Percentiles rank a stretch among this genome's conserved stretches.
These are phyloP conservation scores for Ridgeia piscesae DNA, from an alignment of 1,140 invertebrate species.

Conservation along the genomic window DNA sequence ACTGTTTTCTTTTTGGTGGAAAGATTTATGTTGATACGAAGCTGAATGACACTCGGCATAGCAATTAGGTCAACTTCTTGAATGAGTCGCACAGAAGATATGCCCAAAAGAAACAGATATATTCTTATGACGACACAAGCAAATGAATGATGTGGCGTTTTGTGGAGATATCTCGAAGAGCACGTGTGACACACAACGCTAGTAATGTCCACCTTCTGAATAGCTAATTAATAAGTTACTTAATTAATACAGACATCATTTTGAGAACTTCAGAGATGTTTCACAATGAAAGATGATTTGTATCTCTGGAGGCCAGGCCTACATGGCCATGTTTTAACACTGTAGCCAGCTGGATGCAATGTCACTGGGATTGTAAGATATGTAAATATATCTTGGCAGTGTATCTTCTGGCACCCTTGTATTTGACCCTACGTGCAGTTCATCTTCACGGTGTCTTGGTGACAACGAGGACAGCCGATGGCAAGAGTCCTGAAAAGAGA, in stretches of 20 bases:
- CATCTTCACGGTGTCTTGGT: neutral
- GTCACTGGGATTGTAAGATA: neutral
- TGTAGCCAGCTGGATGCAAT: neutral
- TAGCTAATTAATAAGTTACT: too few relatives aligned
- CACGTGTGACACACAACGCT: too few relatives aligned
- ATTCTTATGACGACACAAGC: neutral
- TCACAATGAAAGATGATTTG: too few relatives aligned
- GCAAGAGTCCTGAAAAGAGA: neutral
- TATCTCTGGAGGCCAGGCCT: neutral
- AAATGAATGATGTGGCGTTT: neutral
- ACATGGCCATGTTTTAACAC: neutral
- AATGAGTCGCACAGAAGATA: neutral
- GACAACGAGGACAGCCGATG: neutral
- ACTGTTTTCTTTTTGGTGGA: neutral
- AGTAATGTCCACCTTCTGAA: too few relatives aligned
- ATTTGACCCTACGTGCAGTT: neutral
- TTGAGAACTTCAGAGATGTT: too few relatives aligned
- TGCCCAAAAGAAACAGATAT: neutral
- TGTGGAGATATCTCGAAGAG: neutral
- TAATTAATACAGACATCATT: too few relatives aligned
- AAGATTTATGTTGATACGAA: neutral
- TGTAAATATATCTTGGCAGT: neutral
- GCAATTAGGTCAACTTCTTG: neutral
- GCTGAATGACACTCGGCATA: neutral
- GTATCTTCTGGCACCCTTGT: neutral